Percentiles rank a stretch among this genome's conserved stretches.
Evolutionary conservation across 2,888 invertebrate species (phyloP).

Genomic region (Auanema freiburgensis): DNA sequence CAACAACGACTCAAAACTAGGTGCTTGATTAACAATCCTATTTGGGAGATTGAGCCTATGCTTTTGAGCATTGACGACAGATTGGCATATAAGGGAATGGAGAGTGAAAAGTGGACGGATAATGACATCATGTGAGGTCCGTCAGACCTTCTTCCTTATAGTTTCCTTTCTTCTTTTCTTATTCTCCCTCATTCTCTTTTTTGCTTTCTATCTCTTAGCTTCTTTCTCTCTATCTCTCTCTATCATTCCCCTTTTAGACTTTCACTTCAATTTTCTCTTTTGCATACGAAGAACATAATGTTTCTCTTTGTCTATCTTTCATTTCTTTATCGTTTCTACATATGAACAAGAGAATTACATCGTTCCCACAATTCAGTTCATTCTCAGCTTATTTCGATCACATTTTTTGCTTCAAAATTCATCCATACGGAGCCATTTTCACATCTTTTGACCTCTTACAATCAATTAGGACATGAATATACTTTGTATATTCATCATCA

Average conservation of each 20-base stretch:
- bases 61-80: too few species aligned
- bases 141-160: too few species aligned
- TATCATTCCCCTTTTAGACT: slow-evolving; percentile 1
- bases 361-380: not conserved
- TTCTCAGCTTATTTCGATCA: not conserved
- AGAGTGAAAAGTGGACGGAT: too few species aligned
- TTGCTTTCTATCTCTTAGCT: not conserved
- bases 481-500: too few species aligned
- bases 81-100: too few species aligned
- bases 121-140: too few species aligned
- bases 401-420: not conserved
- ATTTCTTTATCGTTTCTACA: not conserved
- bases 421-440: too few species aligned
- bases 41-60: too few species aligned
- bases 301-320: slow-evolving; percentile 1
- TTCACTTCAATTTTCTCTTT: not conserved
- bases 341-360: not conserved
- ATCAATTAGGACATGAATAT: too few species aligned
- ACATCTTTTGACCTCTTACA: too few species aligned
- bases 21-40: too few species aligned
- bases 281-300: not conserved
- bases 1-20: too few species aligned
- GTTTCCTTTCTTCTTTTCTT: slow-evolving; percentile 2
- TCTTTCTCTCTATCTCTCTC: not conserved
- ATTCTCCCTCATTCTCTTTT: slow-evolving; percentile 1